phyloP scores from a whole-genome alignment of 2,113 vertebrate species.

The Sceloporus undulatus region DNA sequence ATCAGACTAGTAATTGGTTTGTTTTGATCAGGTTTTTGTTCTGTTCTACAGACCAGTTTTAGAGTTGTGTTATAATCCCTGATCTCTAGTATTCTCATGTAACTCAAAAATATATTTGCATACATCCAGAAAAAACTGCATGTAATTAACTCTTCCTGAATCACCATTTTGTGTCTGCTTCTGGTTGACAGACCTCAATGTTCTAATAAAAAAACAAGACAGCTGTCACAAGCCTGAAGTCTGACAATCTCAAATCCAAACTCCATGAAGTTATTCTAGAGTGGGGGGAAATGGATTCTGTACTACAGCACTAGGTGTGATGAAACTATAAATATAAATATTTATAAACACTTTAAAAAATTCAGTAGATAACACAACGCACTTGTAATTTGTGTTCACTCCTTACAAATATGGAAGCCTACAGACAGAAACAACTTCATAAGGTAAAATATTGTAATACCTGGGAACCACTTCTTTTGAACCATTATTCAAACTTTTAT shows the following conservation, averaged over 20 bases:
- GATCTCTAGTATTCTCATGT: not conserved
- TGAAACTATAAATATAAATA: not conserved
- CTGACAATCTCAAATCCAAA: not conserved
- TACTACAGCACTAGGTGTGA: not conserved
- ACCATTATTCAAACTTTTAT: slow-evolving; percentile 50
- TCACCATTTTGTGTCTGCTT: not conserved
- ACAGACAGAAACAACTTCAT: not conserved
- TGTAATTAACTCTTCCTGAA: not conserved
- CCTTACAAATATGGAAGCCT: not conserved
- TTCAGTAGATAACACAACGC: not conserved
- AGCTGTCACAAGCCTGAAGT: not conserved
- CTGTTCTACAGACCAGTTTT: not conserved
- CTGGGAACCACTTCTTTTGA: slow-evolving; percentile 73
- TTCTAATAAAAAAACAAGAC: not conserved
- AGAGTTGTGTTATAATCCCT: not conserved
- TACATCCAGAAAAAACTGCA: not conserved
- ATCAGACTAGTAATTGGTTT: not conserved
- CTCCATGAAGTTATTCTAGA: not conserved
- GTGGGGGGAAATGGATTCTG: not conserved
- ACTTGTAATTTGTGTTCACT: not conserved
- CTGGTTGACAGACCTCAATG: not conserved
- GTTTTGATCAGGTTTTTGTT: not conserved
- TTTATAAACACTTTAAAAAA: not conserved
- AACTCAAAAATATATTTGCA: not conserved
- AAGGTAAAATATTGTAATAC: slow-evolving; percentile 62